These are phyloP conservation scores for Nephrotoma flavescens DNA, from an alignment of 2,888 invertebrate genomes.

Conservation along the genomic window DNA sequence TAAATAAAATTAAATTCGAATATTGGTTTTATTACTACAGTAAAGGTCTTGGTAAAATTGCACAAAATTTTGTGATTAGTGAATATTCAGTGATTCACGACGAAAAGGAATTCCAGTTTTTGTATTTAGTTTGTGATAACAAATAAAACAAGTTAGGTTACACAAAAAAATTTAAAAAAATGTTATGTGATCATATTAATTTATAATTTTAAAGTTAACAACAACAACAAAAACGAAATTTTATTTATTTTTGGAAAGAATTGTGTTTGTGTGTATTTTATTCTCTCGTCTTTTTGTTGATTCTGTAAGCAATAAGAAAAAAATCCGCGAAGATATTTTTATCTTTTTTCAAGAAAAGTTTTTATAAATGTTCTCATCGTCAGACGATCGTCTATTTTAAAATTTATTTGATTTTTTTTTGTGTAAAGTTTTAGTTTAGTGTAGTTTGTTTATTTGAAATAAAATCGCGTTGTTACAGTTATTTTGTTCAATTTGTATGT, in stretches of 20 bases:
- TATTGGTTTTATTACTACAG: neutral
- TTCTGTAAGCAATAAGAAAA: neutral
- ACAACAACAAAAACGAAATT: neutral
- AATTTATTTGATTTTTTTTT: neutral
- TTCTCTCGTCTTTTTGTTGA: neutral
- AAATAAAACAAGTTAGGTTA: neutral
- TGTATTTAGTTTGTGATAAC: neutral
- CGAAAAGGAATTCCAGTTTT: neutral
- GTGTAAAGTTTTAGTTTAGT: neutral
- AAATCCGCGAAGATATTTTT: neutral
- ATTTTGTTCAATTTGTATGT: neutral
- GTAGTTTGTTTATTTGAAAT: neutral
- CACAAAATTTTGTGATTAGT: neutral
- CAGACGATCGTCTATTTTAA: neutral
- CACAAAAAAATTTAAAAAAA: neutral
- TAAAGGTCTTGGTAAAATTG: neutral
- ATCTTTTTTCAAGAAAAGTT: neutral
- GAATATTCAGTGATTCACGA: neutral
- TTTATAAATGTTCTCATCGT: neutral
- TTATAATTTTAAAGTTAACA: neutral
- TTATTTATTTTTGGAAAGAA: neutral
- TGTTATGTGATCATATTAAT: neutral
- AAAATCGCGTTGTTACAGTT: neutral
- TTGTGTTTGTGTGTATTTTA: neutral
- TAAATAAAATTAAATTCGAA: neutral